Evolutionary conservation across 2,797 vertebrate species (phyloP), one percentile per base, ranked within the genome.

Genomic region (Tamandua tetradactyla): DNA sequence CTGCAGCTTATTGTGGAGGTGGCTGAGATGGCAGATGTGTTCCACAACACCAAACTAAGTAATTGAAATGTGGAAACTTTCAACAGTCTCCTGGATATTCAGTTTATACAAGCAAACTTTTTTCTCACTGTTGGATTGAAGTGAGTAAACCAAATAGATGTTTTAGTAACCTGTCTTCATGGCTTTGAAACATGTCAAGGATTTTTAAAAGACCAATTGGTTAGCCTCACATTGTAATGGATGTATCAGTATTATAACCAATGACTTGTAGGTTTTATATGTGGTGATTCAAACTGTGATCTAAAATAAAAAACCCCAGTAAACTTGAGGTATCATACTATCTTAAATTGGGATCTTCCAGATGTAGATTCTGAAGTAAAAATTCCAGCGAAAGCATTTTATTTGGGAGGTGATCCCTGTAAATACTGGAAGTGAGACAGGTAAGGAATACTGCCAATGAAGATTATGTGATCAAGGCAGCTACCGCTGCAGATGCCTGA

Each of bases 131-230:
- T 90, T 92, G 47, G 25, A 55, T 80, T 75, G 57, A 94, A 91
- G 84, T 87, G 92, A 96, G 95, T 92, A 95, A 96, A 92, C 27
- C 15, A 72, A 95, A 52, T 94, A 94, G 96, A 96, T 97, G 94
- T 93, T 96, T 95, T 72, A 93, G 35, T 69, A 88, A 92, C 75
- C 93, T 93, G 87, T 87, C 87, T 93, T 95, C 85, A 68, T 52
- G 95, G 74, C 89, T 85, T 95, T 74, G 75, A 94, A 79, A 82
- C 32, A n/a, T 75, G 71, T 80, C 66, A 79, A 93, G 42, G 49
- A 87, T 75, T 95, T 95, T 94, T 3, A 55, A 90, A 90, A 88
- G 40, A 87, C 37, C n/a, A 89, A 32, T 64, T 69, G 20, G n/a
- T 79, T 94, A 92, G 35, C 32, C 59, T 75, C 49, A 32, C 5